Evolutionary conservation across 23 tunicate species (phyloP).

Genomic region (Halocynthia aurantium): DNA sequence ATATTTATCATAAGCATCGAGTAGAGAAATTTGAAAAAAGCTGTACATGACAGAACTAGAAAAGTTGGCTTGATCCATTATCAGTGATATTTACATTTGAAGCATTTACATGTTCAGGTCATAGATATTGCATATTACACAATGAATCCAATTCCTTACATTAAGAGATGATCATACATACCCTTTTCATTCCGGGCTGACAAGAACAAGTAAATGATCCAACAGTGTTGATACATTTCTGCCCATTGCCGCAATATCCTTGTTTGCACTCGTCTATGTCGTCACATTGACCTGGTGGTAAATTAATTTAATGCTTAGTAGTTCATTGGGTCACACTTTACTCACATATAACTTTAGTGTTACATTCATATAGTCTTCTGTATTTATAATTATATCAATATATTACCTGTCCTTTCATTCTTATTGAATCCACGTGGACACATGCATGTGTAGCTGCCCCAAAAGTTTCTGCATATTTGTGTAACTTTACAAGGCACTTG

Average conservation of each 20-base stretch:
- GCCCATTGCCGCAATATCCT: conserved; percentile 73
- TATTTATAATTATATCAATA: not conserved
- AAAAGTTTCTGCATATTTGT: conserved; percentile 65
- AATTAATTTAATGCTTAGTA: no score
- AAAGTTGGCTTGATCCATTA: not conserved
- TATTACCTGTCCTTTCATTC: conserved; percentile 29
- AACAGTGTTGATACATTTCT: conserved; percentile 59
- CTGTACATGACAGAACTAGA: not conserved
- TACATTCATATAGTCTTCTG: no score
- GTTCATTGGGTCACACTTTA: no score
- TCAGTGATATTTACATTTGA: no score
- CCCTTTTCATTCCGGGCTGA: conserved; percentile 60
- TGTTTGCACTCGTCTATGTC: conserved; percentile 68
- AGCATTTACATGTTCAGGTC: no score
- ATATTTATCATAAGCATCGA: not conserved
- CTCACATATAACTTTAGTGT: no score
- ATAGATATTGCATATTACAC: no score
- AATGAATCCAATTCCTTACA: no score
- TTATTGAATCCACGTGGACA: conserved; percentile 55
- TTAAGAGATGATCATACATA: not conserved
- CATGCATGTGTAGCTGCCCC: conserved; percentile 60
- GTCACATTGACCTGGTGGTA: conserved; percentile 41
- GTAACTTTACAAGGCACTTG: conserved; percentile 53
- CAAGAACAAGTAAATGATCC: conserved; percentile 74
- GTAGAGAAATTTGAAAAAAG: not conserved